A percentile compares a stretch with the other conserved stretches of the same genome.
Evolutionary conservation across 2,888 invertebrate genomes (phyloP).

Genomic region (Physocephala rufipes): DNA sequence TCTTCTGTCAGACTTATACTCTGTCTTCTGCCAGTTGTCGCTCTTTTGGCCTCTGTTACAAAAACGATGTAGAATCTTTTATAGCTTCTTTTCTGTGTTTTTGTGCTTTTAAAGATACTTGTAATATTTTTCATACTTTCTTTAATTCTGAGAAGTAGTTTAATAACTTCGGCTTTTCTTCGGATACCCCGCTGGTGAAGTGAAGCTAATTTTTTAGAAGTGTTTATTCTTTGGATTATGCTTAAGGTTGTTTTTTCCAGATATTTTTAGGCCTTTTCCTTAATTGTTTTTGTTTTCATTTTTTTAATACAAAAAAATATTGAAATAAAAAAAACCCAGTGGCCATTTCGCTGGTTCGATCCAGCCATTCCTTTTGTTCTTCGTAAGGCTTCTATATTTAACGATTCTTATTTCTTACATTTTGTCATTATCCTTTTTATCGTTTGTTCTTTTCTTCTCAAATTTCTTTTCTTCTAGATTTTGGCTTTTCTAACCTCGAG

Average conservation of each 20-base stretch:
- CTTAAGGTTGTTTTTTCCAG: background rate
- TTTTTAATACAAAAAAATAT: background rate
- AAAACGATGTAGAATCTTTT: too few species aligned
- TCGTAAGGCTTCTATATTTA: too few species aligned
- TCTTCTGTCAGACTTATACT: too few species aligned
- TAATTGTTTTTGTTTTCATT: constrained; percentile 4
- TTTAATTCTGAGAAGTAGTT: too few species aligned
- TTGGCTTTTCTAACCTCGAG: constrained; percentile 37
- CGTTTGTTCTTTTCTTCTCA: background rate
- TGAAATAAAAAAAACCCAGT: too few species aligned
- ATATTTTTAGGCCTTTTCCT: constrained; percentile 21
- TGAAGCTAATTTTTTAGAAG: too few species aligned
- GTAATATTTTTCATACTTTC: too few species aligned
- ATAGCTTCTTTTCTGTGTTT: too few species aligned
- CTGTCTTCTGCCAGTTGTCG: background rate
- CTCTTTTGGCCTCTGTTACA: background rate
- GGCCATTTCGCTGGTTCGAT: background rate
- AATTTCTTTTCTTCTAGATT: constrained; percentile 25
- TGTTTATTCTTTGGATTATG: too few species aligned
- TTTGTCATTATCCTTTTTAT: background rate
- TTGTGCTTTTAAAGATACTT: too few species aligned
- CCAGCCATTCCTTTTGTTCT: background rate
- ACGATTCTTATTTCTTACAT: background rate
- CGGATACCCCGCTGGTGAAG: too few species aligned
- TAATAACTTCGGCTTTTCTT: too few species aligned